Percentiles rank a stretch among this genome's conserved stretches.
phyloP scores from a whole-genome alignment of 2,888 invertebrate species.

The Phytoseiulus persimilis region DNA sequence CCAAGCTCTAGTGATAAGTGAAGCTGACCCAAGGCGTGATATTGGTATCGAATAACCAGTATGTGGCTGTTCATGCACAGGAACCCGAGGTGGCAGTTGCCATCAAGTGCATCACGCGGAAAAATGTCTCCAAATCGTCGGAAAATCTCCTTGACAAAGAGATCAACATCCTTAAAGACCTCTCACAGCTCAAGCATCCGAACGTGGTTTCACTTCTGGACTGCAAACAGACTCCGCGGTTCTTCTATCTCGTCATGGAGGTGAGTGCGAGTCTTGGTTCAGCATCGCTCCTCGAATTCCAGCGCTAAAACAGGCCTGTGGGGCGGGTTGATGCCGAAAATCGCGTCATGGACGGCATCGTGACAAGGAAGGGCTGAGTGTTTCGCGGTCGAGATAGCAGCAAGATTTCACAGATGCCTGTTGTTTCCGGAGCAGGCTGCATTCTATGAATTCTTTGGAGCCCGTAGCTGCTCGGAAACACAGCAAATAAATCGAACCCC shows the following conservation, averaged over 20 bases:
- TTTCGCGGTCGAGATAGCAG: too few relatives aligned
- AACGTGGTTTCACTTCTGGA: conserved; percentile 95
- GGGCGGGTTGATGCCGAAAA: background rate
- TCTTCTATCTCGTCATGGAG: conserved; percentile 98
- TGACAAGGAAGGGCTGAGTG: too few relatives aligned
- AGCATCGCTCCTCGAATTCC: background rate
- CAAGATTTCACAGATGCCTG: too few relatives aligned
- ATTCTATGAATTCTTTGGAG: too few relatives aligned
- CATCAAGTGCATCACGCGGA: conserved; percentile 95
- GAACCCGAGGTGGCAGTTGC: conserved; percentile 79
- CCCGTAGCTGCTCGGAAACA: too few relatives aligned
- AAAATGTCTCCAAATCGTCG: conserved; percentile 84
- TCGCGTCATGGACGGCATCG: background rate
- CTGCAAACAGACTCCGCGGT: conserved; percentile 88
- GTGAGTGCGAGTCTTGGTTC: conserved; percentile 56
- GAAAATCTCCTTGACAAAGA: conserved; percentile 95
- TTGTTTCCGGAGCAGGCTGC: too few relatives aligned
- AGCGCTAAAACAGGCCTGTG: background rate
- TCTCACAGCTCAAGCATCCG: conserved; percentile 93
- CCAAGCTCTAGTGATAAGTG: too few relatives aligned
- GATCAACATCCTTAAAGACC: conserved; percentile 95
- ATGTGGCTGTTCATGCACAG: conserved; percentile 56
- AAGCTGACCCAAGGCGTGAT: too few relatives aligned
- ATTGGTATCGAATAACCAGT: background rate
- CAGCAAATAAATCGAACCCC: too few relatives aligned